Percentiles rank a stretch among this genome's conserved stretches.
Conservation (phyloP, 2,113 vertebrate genomes). For the Dasyurus viverrinus region DNA sequence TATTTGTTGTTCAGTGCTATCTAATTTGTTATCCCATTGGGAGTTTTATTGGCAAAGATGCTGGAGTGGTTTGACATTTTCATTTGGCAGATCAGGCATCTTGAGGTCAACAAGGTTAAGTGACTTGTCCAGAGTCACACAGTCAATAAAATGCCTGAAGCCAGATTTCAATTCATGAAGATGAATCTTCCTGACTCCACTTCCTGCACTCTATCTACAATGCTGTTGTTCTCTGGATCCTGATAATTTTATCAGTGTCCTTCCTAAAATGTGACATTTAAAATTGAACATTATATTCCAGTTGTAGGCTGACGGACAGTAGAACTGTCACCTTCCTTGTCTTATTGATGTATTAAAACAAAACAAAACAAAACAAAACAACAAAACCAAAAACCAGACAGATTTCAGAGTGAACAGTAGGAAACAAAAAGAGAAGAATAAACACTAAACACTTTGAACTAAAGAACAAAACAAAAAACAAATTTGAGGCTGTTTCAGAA, state of each 20-base stretch:
- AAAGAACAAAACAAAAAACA: too few species aligned
- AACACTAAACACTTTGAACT: too few species aligned
- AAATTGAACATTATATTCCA: not conserved
- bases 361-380: too few species aligned
- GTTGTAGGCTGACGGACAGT: too few species aligned
- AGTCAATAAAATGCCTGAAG: not conserved
- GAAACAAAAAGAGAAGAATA: too few species aligned
- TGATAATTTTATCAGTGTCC: not conserved
- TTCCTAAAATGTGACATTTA: not conserved
- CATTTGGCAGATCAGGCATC: not conserved
- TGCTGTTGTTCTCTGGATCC: not conserved
- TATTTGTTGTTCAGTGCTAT: not conserved
- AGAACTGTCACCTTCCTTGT: not conserved
- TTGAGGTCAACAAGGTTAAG: not conserved
- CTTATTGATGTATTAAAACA: not conserved
- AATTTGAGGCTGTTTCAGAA: too few species aligned
- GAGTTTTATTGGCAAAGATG: not conserved
- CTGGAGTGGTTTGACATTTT: not conserved
- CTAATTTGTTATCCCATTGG: not conserved
- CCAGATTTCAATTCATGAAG: not conserved
- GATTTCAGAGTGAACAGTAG: too few species aligned
- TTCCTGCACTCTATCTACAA: not conserved
- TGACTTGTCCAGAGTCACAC: not conserved
- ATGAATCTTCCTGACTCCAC: not conserved
- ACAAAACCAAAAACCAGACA: too few species aligned